Conservation (phyloP, 2,113 vertebrate genomes). For the Mastomys coucha region DNA sequence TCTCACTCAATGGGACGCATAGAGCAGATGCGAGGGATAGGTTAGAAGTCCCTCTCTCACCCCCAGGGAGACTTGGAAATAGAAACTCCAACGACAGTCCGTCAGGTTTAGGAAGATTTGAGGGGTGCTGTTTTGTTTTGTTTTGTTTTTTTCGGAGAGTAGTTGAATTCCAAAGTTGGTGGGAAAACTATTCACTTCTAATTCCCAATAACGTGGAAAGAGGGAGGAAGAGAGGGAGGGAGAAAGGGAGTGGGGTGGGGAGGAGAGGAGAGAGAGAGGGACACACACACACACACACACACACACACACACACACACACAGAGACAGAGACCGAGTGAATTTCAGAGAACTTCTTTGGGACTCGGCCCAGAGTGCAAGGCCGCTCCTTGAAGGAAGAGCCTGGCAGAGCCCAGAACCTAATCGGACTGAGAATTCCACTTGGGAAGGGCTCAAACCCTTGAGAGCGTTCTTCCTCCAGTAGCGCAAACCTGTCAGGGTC, state of each 20-base stretch:
- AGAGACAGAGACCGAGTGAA: neutral
- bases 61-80: neutral
- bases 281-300: no score
- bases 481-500: rapidly evolving
- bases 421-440: neutral
- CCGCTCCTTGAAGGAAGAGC: neutral
- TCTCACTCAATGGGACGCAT: neutral
- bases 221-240: neutral
- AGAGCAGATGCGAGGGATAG: neutral
- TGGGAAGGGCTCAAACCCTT: neutral
- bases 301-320: no score
- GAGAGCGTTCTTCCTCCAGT: neutral
- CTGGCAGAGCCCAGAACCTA: rapidly evolving
- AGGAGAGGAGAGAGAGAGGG: neutral
- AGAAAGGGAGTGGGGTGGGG: neutral
- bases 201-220: neutral
- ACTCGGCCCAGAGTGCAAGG: rapidly evolving
- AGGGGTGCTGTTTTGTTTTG: neutral
- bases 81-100: neutral
- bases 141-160: neutral
- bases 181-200: neutral
- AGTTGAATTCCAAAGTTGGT: neutral
- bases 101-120: no score
- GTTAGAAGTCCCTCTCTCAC: neutral
- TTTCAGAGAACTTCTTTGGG: neutral